Percentiles rank a stretch among this genome's conserved stretches.
Conservation (phyloP, 2,113 vertebrate species). For the Cottus gobio region DNA sequence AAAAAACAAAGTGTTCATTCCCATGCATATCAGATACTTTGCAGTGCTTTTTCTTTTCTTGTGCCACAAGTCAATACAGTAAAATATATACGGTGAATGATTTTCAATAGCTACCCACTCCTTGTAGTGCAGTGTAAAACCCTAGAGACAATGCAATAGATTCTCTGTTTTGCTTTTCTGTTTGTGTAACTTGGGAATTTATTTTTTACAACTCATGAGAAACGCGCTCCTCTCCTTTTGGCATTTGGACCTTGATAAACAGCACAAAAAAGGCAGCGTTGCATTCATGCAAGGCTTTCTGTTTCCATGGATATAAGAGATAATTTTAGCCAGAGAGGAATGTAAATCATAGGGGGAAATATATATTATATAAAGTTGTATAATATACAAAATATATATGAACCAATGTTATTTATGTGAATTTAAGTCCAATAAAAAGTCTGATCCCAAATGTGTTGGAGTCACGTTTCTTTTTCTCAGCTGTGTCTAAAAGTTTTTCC, state of each 20-base stretch:
- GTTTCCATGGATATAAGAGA: slow-evolving; percentile 75
- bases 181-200: slow-evolving; percentile 70
- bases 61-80: slow-evolving; percentile 73
- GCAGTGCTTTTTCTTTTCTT: slow-evolving; percentile 74
- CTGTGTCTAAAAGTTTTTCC: not conserved
- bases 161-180: slow-evolving; percentile 68
- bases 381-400: slow-evolving; percentile 83
- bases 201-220: slow-evolving; percentile 73
- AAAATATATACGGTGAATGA: slow-evolving; percentile 76
- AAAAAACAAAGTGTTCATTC: slow-evolving; percentile 35
- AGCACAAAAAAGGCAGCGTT: slow-evolving; percentile 76
- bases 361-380: slow-evolving; percentile 88
- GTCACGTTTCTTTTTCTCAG: slow-evolving; percentile 23
- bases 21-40: slow-evolving; percentile 76
- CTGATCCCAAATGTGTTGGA: slow-evolving; percentile 73
- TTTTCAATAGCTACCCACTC: slow-evolving; percentile 73
- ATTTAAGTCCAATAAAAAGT: slow-evolving; percentile 85
- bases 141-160: slow-evolving; percentile 77
- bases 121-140: slow-evolving; percentile 77
- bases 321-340: slow-evolving; percentile 80
- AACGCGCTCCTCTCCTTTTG: slow-evolving; percentile 73
- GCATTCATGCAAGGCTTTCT: slow-evolving; percentile 74
- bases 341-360: slow-evolving; percentile 84
- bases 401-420: slow-evolving; percentile 89
- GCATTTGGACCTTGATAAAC: slow-evolving; percentile 74